phyloP scores from a whole-genome alignment of 1,140 invertebrate genomes.

The Anastrepha ludens region DNA sequence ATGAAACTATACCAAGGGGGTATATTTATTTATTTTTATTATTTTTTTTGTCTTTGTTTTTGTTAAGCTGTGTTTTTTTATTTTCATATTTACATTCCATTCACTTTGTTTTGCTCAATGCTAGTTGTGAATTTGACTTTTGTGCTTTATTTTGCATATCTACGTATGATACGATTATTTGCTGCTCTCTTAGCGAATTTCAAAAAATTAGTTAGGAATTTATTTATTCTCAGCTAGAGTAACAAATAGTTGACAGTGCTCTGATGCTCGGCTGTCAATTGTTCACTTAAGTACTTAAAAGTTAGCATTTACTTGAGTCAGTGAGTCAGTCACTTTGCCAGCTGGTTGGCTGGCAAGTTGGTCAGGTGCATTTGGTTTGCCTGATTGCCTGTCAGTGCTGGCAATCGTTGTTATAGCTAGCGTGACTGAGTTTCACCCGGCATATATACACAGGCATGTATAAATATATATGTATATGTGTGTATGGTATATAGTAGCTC shows the following conservation, averaged over 20 bases:
- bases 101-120: neutral
- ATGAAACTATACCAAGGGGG: neutral
- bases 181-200: neutral
- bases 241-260: neutral
- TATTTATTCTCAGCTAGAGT: neutral
- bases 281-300: neutral
- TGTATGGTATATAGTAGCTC: neutral
- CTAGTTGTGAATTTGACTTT: neutral
- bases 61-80: neutral
- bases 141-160: neutral
- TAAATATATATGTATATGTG: neutral
- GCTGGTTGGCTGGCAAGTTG: no score
- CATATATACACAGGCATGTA: neutral
- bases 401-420: neutral
- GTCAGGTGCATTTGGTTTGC: neutral
- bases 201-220: neutral
- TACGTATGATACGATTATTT: neutral
- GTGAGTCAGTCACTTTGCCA: no score
- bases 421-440: neutral
- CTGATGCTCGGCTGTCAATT: neutral
- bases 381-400: neutral
- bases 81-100: neutral
- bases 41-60: neutral
- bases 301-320: no score
- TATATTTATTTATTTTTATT: neutral